A percentile compares a stretch with the other conserved stretches of the same genome.
phyloP scores from a whole-genome alignment of 2,797 vertebrate genomes.

The Ibycter americanus region DNA sequence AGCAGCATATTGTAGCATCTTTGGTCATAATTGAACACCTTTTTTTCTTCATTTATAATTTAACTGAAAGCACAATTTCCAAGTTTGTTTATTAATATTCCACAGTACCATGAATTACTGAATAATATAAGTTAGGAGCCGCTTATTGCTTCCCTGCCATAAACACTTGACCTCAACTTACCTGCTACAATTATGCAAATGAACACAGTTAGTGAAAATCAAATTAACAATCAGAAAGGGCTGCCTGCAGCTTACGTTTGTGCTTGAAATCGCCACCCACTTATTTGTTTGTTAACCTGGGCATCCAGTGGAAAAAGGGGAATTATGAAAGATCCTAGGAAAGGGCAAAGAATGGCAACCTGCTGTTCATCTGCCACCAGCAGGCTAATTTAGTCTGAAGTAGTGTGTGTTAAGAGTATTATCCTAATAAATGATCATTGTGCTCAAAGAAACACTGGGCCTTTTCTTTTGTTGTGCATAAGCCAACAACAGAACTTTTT shows the following conservation, averaged over 20 bases:
- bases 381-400: conserved; percentile 10
- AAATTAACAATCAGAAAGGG: conserved; percentile 30
- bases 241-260: conserved; percentile 8
- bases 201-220: conserved; percentile 47
- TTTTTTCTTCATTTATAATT: background rate
- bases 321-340: background rate
- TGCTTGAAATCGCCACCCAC: conserved; percentile 6
- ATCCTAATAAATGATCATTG: background rate
- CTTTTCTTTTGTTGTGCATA: background rate
- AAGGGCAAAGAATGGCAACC: conserved; percentile 26
- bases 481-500: background rate
- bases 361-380: background rate
- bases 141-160: background rate
- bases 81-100: background rate
- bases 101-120: background rate
- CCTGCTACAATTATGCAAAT: background rate
- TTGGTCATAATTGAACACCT: background rate
- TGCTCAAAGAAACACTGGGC: background rate
- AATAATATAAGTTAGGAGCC: background rate
- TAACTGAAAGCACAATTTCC: background rate
- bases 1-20: background rate
- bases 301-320: background rate
- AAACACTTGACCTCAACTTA: background rate
- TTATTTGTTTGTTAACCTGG: conserved; percentile 52
- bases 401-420: background rate